These are phyloP conservation scores for Perca flavescens DNA, from an alignment of 2,113 vertebrate species.

Conservation along the genomic window DNA sequence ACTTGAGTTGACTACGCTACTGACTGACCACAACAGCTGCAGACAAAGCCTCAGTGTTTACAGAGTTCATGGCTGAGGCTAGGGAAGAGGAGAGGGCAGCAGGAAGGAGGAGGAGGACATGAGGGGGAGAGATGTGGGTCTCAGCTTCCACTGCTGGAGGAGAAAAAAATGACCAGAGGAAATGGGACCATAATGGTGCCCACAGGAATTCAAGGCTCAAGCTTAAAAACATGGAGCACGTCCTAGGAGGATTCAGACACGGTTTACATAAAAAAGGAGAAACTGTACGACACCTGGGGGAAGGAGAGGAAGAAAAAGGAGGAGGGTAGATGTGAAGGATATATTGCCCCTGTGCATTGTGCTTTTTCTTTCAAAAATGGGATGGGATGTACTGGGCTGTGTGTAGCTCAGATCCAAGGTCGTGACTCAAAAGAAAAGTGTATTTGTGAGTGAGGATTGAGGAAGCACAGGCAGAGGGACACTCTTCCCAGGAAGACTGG, in stretches of 20 bases:
- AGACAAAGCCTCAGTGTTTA: conserved; percentile 65
- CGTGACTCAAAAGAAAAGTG: conserved; percentile 36
- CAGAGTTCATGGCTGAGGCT: conserved; percentile 47
- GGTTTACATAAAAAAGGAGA: conserved; percentile 21
- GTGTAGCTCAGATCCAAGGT: conserved; percentile 13
- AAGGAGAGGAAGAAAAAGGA: background rate
- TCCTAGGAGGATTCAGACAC: conserved; percentile 32
- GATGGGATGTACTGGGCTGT: conserved; percentile 11
- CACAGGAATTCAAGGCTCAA: conserved; percentile 63
- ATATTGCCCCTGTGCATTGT: conserved; percentile 20
- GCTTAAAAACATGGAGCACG: conserved; percentile 38
- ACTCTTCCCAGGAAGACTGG: conserved; percentile 22
- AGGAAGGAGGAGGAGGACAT: conserved; percentile 47
- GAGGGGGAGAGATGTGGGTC: conserved; percentile 19
- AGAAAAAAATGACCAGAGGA: conserved; percentile 58
- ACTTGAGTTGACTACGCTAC: conserved; percentile 16
- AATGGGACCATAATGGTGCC: conserved; percentile 56
- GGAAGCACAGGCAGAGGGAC: conserved; percentile 8
- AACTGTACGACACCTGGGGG: conserved; percentile 16
- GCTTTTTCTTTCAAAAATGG: conserved; percentile 20
- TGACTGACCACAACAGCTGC: conserved; percentile 63
- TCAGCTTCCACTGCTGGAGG: conserved; percentile 49
- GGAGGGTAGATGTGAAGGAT: conserved; percentile 15
- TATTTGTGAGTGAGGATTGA: conserved; percentile 15
- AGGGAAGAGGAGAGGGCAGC: conserved; percentile 45